phyloP scores from a whole-genome alignment of 2,797 vertebrate species.

The Cetoscarus ocellatus region DNA sequence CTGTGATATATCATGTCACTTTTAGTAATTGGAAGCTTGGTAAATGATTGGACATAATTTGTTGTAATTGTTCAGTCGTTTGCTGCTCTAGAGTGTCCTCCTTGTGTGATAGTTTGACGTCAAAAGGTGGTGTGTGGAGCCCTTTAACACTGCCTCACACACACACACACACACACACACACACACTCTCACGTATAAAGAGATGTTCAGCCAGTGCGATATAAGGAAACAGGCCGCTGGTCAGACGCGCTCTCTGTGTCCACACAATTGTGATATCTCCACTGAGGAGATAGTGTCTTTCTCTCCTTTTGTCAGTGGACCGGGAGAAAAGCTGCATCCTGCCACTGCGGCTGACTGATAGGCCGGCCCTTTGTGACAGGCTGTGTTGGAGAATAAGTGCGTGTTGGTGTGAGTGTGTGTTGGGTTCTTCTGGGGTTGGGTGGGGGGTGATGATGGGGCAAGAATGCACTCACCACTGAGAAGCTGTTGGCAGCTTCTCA shows the following conservation, averaged over 20 bases:
- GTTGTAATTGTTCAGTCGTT: conserved; percentile 23
- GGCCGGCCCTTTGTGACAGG: conserved; percentile 68
- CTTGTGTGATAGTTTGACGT: conserved; percentile 17
- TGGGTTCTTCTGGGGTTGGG: neutral
- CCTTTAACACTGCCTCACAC: conserved; percentile 6
- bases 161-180: conserved; percentile 24
- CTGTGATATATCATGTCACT: conserved; percentile 6
- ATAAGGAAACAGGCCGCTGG: conserved; percentile 60
- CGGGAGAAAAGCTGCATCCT: conserved; percentile 74
- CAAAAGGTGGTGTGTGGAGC: conserved; percentile 14
- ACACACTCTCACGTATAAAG: conserved; percentile 32
- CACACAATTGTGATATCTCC: conserved; percentile 73
- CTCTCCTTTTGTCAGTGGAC: conserved; percentile 61
- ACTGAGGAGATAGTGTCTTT: conserved; percentile 67
- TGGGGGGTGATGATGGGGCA: conserved; percentile 15
- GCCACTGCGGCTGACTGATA: conserved; percentile 74
- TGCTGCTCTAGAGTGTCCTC: neutral
- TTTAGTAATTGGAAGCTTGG: conserved; percentile 31
- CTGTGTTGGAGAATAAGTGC: conserved; percentile 6
- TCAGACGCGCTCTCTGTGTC: conserved; percentile 57
- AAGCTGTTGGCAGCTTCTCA: conserved; percentile 67
- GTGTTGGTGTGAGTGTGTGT: conserved; percentile 28
- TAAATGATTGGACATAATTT: conserved; percentile 22
- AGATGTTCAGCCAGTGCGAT: conserved; percentile 50
- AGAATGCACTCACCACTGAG: conserved; percentile 66